Conservation (phyloP, 2,888 invertebrate genomes). For the Lacanobia wlatinum region DNA sequence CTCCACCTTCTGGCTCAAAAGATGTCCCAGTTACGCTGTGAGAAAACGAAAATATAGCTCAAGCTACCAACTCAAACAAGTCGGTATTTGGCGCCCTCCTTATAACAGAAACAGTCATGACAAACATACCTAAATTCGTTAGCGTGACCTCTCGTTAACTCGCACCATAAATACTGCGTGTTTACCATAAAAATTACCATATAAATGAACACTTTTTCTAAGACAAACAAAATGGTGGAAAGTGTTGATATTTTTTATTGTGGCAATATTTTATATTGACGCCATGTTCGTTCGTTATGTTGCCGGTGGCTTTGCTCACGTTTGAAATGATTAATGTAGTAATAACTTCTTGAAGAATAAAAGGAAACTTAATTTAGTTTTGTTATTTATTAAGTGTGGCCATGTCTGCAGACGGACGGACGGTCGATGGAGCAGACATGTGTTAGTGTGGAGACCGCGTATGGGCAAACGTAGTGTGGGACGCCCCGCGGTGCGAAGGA, state of each 20-base stretch:
- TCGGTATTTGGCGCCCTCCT: conserved; percentile 42
- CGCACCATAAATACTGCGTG: conserved; percentile 46
- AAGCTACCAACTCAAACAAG: conserved; percentile 1
- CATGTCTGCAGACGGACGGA: too few species aligned
- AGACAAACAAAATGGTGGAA: conserved; percentile 44
- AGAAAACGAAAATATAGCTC: conserved; percentile 23
- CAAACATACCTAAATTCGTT: conserved; percentile 38
- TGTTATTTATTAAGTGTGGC: too few species aligned
- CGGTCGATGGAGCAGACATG: too few species aligned
- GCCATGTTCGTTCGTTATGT: conserved; percentile 14
- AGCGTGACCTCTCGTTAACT: conserved; percentile 51
- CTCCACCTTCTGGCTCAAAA: not conserved
- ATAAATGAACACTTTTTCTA: conserved; percentile 46
- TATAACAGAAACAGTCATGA: conserved; percentile 28
- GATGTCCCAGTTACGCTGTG: not conserved
- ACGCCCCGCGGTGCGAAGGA: too few species aligned
- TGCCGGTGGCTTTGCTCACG: not conserved
- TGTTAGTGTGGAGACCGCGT: too few species aligned
- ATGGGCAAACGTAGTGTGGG: too few species aligned
- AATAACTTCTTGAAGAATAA: not conserved
- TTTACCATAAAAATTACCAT: conserved; percentile 60
- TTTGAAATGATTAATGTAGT: conserved; percentile 22
- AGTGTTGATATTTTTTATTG: conserved; percentile 38
- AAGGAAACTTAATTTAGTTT: too few species aligned
- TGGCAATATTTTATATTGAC: conserved; percentile 40